These are phyloP conservation scores for Chondrosia reniformis DNA, from an alignment of 37 sponge, comb jelly and placozoan genomes.

Conservation along the genomic window DNA sequence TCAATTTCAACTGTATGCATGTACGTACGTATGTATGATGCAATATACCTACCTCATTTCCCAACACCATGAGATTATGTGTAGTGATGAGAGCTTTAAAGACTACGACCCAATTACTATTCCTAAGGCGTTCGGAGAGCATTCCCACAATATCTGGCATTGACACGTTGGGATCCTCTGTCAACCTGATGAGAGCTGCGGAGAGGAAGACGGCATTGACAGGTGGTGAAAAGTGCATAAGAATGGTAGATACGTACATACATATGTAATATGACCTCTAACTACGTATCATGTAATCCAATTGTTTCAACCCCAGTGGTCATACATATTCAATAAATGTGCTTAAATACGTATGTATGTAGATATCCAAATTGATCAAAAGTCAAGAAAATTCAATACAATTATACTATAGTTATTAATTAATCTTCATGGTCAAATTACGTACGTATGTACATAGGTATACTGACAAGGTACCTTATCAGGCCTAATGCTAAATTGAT, in stretches of 20 bases:
- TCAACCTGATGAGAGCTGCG: constrained; percentile 65
- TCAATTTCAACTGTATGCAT: background rate
- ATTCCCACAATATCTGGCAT: constrained; percentile 72
- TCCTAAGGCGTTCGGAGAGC: constrained; percentile 52
- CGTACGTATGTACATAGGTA: background rate
- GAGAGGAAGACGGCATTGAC: background rate
- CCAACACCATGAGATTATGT: constrained; percentile 87
- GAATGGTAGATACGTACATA: background rate
- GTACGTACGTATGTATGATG: background rate
- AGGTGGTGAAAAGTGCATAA: background rate
- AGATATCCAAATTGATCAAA: no score
- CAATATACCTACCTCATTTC: constrained; percentile 72
- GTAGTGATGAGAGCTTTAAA: constrained; percentile 84
- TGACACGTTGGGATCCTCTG: constrained; percentile 68
- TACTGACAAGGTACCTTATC: background rate
- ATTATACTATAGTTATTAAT: no score
- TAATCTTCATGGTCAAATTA: background rate
- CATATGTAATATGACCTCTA: no score
- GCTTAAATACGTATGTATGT: no score
- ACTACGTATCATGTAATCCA: no score
- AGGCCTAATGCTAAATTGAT: no score
- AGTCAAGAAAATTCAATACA: no score
- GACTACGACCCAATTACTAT: constrained; percentile 87
- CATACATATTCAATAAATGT: no score
- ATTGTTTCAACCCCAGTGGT: no score